phyloP scores from a whole-genome alignment of 2,888 invertebrate species.

The Paralinhomoeus sp. region DNA sequence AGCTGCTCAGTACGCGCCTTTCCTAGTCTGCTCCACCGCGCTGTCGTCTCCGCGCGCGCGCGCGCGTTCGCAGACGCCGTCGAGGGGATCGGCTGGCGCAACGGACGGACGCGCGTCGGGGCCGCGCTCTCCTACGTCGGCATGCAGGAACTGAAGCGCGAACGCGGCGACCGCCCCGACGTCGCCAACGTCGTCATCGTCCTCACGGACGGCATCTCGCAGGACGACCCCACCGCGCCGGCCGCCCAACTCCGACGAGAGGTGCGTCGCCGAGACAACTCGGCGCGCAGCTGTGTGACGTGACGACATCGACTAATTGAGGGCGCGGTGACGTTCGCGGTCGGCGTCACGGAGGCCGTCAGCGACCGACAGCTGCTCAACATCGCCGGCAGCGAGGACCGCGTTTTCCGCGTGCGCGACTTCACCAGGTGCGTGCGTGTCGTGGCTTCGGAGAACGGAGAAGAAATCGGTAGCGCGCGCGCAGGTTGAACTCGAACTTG shows the following conservation, averaged over 20 bases:
- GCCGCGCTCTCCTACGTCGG: slow-evolving; percentile 1
- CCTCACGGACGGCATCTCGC: slow-evolving; percentile 5
- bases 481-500: no score
- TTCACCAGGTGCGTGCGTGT: no score
- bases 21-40: no score
- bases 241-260: no score
- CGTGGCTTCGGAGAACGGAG: no score
- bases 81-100: slow-evolving; percentile 1
- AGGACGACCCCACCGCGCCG: slow-evolving; percentile 3
- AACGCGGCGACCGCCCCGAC: background rate
- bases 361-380: slow-evolving; percentile 2
- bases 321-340: no score
- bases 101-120: slow-evolving; percentile 3
- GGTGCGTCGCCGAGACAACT: no score
- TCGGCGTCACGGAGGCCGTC: slow-evolving; percentile 5
- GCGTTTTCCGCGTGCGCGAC: no score
- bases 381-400: slow-evolving; percentile 2
- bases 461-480: no score
- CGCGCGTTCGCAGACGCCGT: slow-evolving; percentile 1
- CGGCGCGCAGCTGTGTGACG: no score
- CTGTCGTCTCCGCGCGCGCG: background rate
- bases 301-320: no score
- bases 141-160: background rate
- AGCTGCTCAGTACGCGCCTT: background rate
- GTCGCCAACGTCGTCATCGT: slow-evolving; percentile 3